Base-by-base conservation (phyloP, 2,888 invertebrate species). In the Hyppa rectilinea region DNA sequence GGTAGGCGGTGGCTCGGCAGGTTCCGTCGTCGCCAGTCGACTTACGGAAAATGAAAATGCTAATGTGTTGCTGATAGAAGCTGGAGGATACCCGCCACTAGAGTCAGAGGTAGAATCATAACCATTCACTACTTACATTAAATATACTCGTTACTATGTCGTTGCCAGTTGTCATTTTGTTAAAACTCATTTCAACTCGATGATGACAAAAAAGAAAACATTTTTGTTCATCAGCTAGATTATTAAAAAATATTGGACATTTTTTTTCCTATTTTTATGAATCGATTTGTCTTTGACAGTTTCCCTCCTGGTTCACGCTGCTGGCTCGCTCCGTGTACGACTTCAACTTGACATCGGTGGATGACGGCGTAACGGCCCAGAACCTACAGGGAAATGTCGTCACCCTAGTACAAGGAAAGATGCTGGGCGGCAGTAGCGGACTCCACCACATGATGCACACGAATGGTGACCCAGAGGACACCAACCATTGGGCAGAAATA, bases 381-480 rank as follows among this genome's bases (percentile, higher is more conserved):
- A 75, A 71, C 40, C 59, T 71, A 17, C 71, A 66, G 34, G 59
- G 34, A 20, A 62, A 69, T 0, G 26, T 43, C n/a, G 53, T 70
- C 5, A 59, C 40, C 36, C 7, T 75, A 29, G 62, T 45, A 0
- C 75, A 71, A 43, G 76, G 76, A 0, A 77, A 66, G 50, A 59
- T 75, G 62, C 38, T 77, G 14, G 75, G 76, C 0, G 76, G 76
- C 10, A 71, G 66, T 31, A 66, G 75, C 26, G 12, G 58, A 2
- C 43, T 74, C 1, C 60, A 75, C 20, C 75, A 77, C 5, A 66
- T 77, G 71, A 71, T 65, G 61, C 65, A 77, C 14, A 56, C 65
- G 1, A 56, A 63, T 5, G 63, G 74, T 0, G 61, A 75, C 17
- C 75, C 65, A 7, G 43, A 50, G n/a, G 76, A 77, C n/a, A 66